Base-by-base conservation (phyloP, 1,140 invertebrate species). In the Vanessa tameamea region DNA sequence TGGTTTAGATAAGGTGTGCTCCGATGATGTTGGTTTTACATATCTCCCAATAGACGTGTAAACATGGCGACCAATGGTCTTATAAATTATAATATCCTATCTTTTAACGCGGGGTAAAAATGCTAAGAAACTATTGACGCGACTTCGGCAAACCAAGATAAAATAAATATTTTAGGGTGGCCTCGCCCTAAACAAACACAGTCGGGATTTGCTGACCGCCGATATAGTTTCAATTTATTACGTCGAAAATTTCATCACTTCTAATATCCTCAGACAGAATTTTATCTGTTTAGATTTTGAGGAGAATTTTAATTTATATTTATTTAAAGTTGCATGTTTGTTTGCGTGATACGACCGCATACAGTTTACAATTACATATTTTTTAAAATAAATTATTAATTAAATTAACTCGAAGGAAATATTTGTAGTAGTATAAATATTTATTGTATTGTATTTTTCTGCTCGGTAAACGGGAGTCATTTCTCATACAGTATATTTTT, bases 101-200 rank as follows among this genome's bases (percentile, higher is more conserved):
- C 84, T 88, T 81, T 81, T 86, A 84, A 87, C 78, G 75, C 84
- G 66, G 81, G 83, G 82, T 87, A 89, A 89, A 89, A 90, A 88
- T 88, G 82, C 82, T 82, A 88, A 90, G 85, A 88, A 91, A 86
- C 87, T 89, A 89, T 92, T 89, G 89, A 89, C 88, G 90, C 83
- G 87, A 89, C 85, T 89, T 87, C 89, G 89, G 88, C 89, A 91
- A 91, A 91, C 90, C 89, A 70, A 90, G 89, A 90, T 88, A 91
- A 88, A 90, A 90, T 91, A 91, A 92, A 92, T 92, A 92, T 92
- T 90, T 92, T 89, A 88, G 91, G 91, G 91, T 90, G 89, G 88
- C 82, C 84, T 82, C 84, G 85, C 82, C 90, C 91, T 92, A 91
- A 91, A 91, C 87, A 92, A 91, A 92, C 91, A 92, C 75, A 80